phyloP scores from a whole-genome alignment of 2,888 invertebrate genomes.

The Rhaphigaster nebulosa region DNA sequence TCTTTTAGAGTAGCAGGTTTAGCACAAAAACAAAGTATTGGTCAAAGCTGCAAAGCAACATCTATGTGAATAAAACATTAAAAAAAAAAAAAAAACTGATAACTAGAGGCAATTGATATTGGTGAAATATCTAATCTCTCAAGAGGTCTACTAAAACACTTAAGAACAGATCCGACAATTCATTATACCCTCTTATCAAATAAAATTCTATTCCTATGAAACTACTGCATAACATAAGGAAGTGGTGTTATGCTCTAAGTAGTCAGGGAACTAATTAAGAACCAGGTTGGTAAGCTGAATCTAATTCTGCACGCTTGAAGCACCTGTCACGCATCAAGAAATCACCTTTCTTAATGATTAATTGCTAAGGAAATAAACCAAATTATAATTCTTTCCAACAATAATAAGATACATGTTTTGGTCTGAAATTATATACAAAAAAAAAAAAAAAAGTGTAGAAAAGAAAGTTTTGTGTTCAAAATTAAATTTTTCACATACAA shows the following conservation, averaged over 20 bases:
- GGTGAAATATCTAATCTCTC: slow-evolving; percentile 59
- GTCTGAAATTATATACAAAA: not conserved
- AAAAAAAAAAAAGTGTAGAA: not conserved
- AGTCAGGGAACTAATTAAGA: slow-evolving; percentile 60
- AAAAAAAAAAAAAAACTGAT: slow-evolving; percentile 49
- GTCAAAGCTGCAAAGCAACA: slow-evolving; percentile 53
- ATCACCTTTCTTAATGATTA: slow-evolving; percentile 53
- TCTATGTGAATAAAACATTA: slow-evolving; percentile 41
- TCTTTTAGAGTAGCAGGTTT: slow-evolving; percentile 37
- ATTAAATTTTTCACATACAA: slow-evolving; percentile 5
- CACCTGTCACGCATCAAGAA: slow-evolving; percentile 60
- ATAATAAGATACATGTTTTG: not conserved
- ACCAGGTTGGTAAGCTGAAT: slow-evolving; percentile 60
- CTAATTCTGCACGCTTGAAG: slow-evolving; percentile 61
- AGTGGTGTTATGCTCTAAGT: slow-evolving; percentile 60
- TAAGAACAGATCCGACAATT: slow-evolving; percentile 11
- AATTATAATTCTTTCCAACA: not conserved
- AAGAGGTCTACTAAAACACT: slow-evolving; percentile 55
- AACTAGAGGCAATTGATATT: slow-evolving; percentile 39
- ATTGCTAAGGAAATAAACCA: not conserved
- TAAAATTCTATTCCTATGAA: slow-evolving; percentile 19
- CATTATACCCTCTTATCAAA: not conserved
- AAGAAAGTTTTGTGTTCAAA: not conserved
- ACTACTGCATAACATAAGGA: slow-evolving; percentile 58
- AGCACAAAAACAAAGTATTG: slow-evolving; percentile 51